Conservation (phyloP, 2,888 invertebrate species). For the Brachypterus glaber region DNA sequence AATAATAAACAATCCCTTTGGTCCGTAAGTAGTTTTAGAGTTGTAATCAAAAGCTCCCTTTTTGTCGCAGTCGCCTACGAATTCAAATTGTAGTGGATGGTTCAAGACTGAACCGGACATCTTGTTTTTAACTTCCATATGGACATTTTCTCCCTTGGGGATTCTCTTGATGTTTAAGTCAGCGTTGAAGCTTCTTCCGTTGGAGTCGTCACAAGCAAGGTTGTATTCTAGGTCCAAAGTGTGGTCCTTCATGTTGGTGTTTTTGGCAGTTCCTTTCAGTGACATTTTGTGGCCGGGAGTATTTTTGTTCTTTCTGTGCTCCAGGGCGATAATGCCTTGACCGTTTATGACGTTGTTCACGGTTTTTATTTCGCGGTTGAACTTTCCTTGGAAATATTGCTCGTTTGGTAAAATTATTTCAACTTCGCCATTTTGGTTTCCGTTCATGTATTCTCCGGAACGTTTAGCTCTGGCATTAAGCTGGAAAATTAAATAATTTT, state of each 20-base stretch:
- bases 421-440: slow-evolving; percentile 40
- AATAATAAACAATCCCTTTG: slow-evolving; percentile 28
- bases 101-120: slow-evolving; percentile 36
- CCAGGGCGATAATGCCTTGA: slow-evolving; percentile 29
- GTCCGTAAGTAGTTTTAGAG: slow-evolving; percentile 26
- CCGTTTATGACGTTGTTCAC: slow-evolving; percentile 30
- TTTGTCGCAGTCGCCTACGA: slow-evolving; percentile 25
- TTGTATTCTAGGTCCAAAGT: slow-evolving; percentile 38
- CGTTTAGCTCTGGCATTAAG: slow-evolving; percentile 42
- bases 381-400: slow-evolving; percentile 39
- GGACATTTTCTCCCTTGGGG: slow-evolving; percentile 22
- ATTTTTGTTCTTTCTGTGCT: slow-evolving; percentile 39
- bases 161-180: slow-evolving; percentile 36
- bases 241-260: slow-evolving; percentile 38
- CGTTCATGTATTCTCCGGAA: slow-evolving; percentile 40
- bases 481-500: no score
- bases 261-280: slow-evolving; percentile 34
- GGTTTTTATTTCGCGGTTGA: slow-evolving; percentile 31
- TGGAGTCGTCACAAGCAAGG: slow-evolving; percentile 40
- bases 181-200: slow-evolving; percentile 42
- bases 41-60: slow-evolving; percentile 22
- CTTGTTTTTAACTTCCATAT: slow-evolving; percentile 21
- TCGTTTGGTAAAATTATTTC: slow-evolving; percentile 46
- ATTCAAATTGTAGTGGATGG: slow-evolving; percentile 31
- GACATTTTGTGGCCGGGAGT: slow-evolving; percentile 39